Evolutionary conservation across 2,113 vertebrate species (phyloP).

Genomic region (Clarias macrocephalus): DNA sequence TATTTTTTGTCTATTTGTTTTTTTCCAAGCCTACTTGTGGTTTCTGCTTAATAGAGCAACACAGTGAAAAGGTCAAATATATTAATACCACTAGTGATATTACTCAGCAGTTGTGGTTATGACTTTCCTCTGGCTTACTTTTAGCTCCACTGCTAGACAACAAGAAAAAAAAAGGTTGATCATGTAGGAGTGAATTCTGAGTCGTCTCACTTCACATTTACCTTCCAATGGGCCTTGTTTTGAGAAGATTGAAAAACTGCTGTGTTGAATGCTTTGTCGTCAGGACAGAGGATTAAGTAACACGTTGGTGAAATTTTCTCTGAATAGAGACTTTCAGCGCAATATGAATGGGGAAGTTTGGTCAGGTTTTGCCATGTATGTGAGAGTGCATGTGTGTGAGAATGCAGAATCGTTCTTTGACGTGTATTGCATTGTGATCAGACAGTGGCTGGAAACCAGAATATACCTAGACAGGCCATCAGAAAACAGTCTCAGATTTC

Average conservation of each 20-base stretch:
- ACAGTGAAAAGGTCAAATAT: conserved; percentile 34
- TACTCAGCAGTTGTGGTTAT: conserved; percentile 29
- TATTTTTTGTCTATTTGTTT: not conserved
- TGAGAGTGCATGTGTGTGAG: conserved; percentile 12
- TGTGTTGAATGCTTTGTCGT: conserved; percentile 44
- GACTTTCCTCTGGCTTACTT: conserved; percentile 6
- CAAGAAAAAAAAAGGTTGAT: conserved; percentile 1
- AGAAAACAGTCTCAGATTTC: not conserved
- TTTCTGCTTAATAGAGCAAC: not conserved
- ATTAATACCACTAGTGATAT: conserved; percentile 14
- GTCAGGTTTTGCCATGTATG: conserved; percentile 47
- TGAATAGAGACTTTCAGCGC: conserved; percentile 46
- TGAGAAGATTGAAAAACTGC: conserved; percentile 54
- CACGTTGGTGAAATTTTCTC: conserved; percentile 41
- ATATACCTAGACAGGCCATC: not conserved
- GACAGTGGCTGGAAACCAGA: conserved; percentile 13
- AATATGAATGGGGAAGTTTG: conserved; percentile 54
- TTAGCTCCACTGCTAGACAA: not conserved
- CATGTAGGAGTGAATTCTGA: conserved; percentile 6
- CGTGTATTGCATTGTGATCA: not conserved
- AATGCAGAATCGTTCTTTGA: not conserved
- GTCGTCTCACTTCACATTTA: conserved; percentile 19
- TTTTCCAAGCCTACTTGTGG: not conserved
- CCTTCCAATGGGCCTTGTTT: conserved; percentile 24
- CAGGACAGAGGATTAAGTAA: conserved; percentile 51